Evolutionary conservation across 2,888 invertebrate species (phyloP).

Genomic region (Dinocampus coccinellae): DNA sequence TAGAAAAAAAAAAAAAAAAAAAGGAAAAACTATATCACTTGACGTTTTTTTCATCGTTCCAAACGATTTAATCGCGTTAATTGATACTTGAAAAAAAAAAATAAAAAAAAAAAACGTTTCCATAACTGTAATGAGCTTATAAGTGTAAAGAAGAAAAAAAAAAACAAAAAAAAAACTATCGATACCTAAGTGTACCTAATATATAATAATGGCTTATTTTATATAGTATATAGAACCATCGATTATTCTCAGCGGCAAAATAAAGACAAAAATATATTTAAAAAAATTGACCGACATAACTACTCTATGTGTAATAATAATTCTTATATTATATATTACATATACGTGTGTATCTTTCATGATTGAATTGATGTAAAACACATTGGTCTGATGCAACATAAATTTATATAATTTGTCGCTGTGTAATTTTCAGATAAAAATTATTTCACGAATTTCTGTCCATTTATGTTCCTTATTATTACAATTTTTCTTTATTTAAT

Average conservation of each 20-base stretch:
- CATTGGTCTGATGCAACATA: background rate
- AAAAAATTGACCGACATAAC: slow-evolving; percentile 35
- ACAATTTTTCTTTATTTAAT: background rate
- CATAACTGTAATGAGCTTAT: slow-evolving; percentile 69
- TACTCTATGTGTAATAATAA: slow-evolving; percentile 20
- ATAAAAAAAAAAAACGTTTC: slow-evolving; percentile 57
- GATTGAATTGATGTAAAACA: background rate
- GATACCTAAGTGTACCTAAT: slow-evolving; percentile 67
- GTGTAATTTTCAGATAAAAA: background rate
- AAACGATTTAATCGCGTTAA: background rate
- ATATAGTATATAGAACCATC: slow-evolving; percentile 49
- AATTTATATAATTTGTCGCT: background rate
- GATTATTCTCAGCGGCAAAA: slow-evolving; percentile 37
- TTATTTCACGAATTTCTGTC: background rate
- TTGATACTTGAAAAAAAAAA: too few relatives aligned
- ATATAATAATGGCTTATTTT: slow-evolving; percentile 62
- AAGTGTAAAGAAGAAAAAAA: slow-evolving; percentile 57
- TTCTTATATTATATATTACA: slow-evolving; percentile 36
- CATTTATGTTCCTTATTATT: too few relatives aligned
- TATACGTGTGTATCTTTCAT: slow-evolving; percentile 19
- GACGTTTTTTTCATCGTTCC: background rate
- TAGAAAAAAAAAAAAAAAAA: background rate
- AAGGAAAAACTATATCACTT: background rate
- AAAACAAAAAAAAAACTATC: slow-evolving; percentile 59
- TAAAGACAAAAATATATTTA: slow-evolving; percentile 29